These are phyloP conservation scores for Pachliopta kotzebuea DNA, from an alignment of 2,888 invertebrate genomes.

Conservation along the genomic window DNA sequence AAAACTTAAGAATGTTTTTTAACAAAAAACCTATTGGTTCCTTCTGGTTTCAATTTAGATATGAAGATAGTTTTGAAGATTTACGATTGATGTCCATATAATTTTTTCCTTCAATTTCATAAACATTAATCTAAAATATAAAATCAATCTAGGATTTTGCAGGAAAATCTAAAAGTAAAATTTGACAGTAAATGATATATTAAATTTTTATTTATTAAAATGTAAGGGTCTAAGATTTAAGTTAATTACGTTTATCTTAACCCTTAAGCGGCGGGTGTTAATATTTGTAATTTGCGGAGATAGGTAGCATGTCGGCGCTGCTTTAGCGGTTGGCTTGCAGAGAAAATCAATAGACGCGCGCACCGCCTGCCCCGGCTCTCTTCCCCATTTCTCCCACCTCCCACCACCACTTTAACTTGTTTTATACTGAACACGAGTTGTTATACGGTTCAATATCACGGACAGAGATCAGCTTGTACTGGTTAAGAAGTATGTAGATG, in stretches of 20 bases:
- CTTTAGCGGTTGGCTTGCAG: conserved; percentile 29
- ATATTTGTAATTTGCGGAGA: conserved; percentile 51
- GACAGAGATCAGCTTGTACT: conserved; percentile 22
- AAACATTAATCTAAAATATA: no score
- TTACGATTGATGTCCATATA: no score
- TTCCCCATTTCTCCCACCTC: conserved; percentile 32
- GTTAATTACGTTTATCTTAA: conserved; percentile 1
- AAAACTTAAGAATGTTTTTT: no score
- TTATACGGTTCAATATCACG: conserved; percentile 38
- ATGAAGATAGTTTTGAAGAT: no score
- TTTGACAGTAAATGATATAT: no score
- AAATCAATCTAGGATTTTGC: no score
- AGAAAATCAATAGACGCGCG: conserved; percentile 77
- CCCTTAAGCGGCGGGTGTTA: conserved; percentile 30
- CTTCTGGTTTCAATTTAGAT: no score
- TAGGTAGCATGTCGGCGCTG: conserved; percentile 35
- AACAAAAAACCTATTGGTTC: no score
- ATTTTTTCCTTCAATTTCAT: no score
- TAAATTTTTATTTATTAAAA: no score
- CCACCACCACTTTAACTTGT: conserved; percentile 50
- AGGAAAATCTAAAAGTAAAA: no score
- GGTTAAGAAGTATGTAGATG: conserved; percentile 8
- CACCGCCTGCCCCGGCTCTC: conserved; percentile 39
- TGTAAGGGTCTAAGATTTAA: no score
- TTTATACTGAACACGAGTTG: conserved; percentile 36